Evolutionary conservation across 2,888 invertebrate genomes (phyloP), one percentile per base, ranked within the genome.

Genomic region (Eupithecia abbreviata): DNA sequence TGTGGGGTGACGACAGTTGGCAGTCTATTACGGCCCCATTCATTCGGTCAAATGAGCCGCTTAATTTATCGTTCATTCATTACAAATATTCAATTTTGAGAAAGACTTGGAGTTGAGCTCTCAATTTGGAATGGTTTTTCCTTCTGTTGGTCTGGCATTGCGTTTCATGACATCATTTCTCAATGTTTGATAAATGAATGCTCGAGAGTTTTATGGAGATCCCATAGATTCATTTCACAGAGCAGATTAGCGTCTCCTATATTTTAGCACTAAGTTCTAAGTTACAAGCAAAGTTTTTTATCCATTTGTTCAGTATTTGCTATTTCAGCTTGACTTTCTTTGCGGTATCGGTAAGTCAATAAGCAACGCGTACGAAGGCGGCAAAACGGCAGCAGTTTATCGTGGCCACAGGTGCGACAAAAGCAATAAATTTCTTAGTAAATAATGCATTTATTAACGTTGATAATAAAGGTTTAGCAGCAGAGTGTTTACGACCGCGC

Each of bases 31-130:
- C 89, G 80, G 88, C 83, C 86, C 91, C 90, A 92, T 93, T 93
- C 92, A 92, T 91, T 91, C 90, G 90, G 89, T 91, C 90, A 93
- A 93, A 92, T 93, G 93, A 92, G 87, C 90, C 89, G 91, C 89
- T 91, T 91, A 92, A 93, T 93, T 93, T 92, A 92, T 93, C 85
- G 90, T 86, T 87, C 86, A 88, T 90, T 90, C 89, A 89, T 91
- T 84, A 88, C 85, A 87, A 88, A 88, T 88, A 88, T 90, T 90
- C 89, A 89, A 89, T 88, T 92, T 87, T 86, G 87, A 87, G 78
- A 77, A 68, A 81, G 74, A 77, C 75, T 75, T 79, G 80, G 80
- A 84, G 83, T 81, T 82, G 83, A 80, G 82, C 76, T 78, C 77
- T 80, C 77, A 77, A 73, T 77, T 75, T 73, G 75, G 69, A 73